Conservation (phyloP, 2,888 invertebrate species). For the Caenorhabditis sp. region DNA sequence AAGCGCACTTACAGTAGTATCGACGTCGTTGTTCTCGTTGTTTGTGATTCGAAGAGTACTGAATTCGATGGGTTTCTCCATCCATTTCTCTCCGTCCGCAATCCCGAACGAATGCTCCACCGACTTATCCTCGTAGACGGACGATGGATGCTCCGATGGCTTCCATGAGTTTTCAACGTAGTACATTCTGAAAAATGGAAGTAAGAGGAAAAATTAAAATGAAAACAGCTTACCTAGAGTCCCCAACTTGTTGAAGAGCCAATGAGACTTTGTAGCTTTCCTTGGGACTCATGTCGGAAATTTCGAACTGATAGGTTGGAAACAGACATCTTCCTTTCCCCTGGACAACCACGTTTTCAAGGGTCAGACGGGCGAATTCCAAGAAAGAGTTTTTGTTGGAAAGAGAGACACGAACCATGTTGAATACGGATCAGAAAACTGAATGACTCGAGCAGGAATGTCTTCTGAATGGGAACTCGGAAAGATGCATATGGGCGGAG, state of each 20-base stretch:
- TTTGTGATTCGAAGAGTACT: not conserved
- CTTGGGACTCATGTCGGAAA: not conserved
- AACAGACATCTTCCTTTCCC: not conserved
- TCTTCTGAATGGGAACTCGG: not conserved
- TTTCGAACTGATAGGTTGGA: not conserved
- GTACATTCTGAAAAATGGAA: not conserved
- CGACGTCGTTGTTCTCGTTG: not conserved
- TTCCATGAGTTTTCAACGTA: not conserved
- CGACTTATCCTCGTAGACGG: not conserved
- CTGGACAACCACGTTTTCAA: not conserved
- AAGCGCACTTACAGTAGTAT: not conserved
- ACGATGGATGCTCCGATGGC: not conserved
- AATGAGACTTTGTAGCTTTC: not conserved
- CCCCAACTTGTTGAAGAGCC: not conserved
- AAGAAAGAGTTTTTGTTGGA: not conserved
- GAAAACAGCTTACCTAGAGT: not conserved
- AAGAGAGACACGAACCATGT: not conserved
- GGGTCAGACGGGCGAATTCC: not conserved
- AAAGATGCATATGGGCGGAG: not conserved
- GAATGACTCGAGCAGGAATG: not conserved
- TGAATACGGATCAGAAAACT: not conserved
- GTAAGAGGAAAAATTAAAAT: not conserved
- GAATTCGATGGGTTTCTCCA: not conserved
- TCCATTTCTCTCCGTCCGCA: not conserved
- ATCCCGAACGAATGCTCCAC: not conserved